Evolutionary conservation across 30 jellyfish, hydroid and myxozoan genomes (phyloP), one percentile per base, ranked within the genome.

Genomic region (Aurelia sp.): DNA sequence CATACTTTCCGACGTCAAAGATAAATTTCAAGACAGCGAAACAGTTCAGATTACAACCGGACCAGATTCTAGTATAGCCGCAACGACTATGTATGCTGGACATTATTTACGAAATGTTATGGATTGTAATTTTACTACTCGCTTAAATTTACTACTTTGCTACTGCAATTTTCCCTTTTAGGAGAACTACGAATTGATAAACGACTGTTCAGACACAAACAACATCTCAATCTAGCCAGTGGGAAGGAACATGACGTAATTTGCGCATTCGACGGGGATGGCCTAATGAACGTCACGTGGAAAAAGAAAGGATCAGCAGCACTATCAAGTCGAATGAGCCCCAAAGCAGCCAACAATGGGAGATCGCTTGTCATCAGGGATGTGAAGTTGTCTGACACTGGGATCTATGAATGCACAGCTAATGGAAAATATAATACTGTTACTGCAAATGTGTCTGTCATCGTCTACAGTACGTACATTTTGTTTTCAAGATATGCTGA

Each of bases 261-360:
- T 6, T 94, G 97, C 63, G 77, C 84, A 6, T 73, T 58, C 84
- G 58, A 71, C 33, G 99, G 97, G 21, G 89, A 71, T 81, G 97
- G 97, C 10, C 74, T 66, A 11, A 50, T 77, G 53, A 74, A 71
- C 18, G 86, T 84, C 16, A 50, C 78, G 48, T 94, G 99, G 99
- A 82, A 79, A 10, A 92, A 86, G 76, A 72, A 59, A 11, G 91
- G 93, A 11, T 82, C 69, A 18, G 62, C 84, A 60, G 19, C 66
- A 9, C 88, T 93, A 58, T 96, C 97, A 5, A 75, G 75, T 62
- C 74, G 92, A 47, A 93, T 93, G 98, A 78, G 62, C 63, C 15
- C 55, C 16, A 44, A 44, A 10, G 55, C 15, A 5, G 10, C 15
- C 15, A 69, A 86, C 8, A 59, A 12, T 22, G 94, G 90, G 19